Evolutionary conservation across 2,797 vertebrate species (phyloP).

Genomic region (Trichosurus vulpecula): DNA sequence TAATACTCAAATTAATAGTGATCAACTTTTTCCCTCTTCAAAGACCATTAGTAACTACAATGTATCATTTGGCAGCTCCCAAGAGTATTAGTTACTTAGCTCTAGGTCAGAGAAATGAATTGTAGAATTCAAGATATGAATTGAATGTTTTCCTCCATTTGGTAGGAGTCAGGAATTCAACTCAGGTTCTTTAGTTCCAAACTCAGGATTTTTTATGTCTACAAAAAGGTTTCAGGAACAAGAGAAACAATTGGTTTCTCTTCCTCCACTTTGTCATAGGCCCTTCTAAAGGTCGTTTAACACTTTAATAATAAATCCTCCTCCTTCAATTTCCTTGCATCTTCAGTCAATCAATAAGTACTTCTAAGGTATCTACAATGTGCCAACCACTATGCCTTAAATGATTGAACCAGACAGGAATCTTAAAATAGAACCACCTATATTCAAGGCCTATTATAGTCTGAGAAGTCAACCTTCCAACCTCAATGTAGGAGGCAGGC

Average conservation of each 20-base stretch:
- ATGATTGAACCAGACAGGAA: neutral
- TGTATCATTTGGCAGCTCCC: neutral
- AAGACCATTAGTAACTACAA: neutral
- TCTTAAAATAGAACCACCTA: neutral
- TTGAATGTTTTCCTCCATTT: neutral
- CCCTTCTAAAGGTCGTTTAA: neutral
- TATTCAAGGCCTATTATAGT: neutral
- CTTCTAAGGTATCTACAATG: neutral
- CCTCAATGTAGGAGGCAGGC: neutral
- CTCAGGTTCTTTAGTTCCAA: neutral
- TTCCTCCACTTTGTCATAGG: neutral
- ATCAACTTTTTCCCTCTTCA: neutral
- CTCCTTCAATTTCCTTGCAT: neutral
- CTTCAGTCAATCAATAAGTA: neutral
- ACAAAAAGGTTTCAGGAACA: neutral
- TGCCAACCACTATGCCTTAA: neutral
- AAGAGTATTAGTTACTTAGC: neutral
- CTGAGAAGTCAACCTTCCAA: neutral
- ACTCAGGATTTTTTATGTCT: neutral
- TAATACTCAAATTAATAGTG: neutral
- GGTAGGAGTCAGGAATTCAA: neutral
- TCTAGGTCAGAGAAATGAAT: neutral
- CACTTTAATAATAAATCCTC: neutral
- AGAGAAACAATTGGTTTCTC: too few relatives aligned
- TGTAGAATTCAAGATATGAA: neutral